Evolutionary conservation across 2,888 invertebrate genomes (phyloP).

Genomic region (Amphimallon solstitiale): DNA sequence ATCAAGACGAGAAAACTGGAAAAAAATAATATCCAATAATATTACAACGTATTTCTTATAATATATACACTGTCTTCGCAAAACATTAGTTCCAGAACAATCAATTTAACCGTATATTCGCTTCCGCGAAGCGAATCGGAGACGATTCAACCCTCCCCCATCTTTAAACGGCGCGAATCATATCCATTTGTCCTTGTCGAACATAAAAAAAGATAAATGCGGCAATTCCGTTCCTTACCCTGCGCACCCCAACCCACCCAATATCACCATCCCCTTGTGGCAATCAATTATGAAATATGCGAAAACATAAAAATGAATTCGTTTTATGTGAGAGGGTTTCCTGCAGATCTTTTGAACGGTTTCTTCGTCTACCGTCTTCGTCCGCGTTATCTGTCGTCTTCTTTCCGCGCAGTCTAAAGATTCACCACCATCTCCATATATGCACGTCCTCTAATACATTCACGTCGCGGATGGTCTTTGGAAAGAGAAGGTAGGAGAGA

Average conservation of each 20-base stretch:
- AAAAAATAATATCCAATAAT: not conserved
- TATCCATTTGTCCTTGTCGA: slow-evolving; percentile 52
- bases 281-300: slow-evolving; percentile 59
- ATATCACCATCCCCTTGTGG: slow-evolving; percentile 43
- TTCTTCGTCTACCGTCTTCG: slow-evolving; percentile 33
- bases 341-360: slow-evolving; percentile 50
- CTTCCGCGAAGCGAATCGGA: slow-evolving; percentile 5
- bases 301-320: slow-evolving; percentile 54
- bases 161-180: slow-evolving; percentile 49
- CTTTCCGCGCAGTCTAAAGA: not conserved
- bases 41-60: not conserved
- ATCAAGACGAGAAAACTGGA: not conserved
- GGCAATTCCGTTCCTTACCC: slow-evolving; percentile 49
- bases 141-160: slow-evolving; percentile 45
- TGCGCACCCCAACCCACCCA: slow-evolving; percentile 10
- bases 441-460: not conserved
- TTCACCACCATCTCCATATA: not conserved
- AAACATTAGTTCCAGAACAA: slow-evolving; percentile 52
- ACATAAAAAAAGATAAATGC: slow-evolving; percentile 55
- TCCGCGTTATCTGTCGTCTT: slow-evolving; percentile 10
- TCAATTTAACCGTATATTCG: slow-evolving; percentile 47
- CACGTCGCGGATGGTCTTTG: not conserved
- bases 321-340: slow-evolving; percentile 52
- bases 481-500: too few species aligned
- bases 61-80: slow-evolving; percentile 41